Base-by-base conservation (phyloP, 2,113 vertebrate species). In the Falco punctatus region DNA sequence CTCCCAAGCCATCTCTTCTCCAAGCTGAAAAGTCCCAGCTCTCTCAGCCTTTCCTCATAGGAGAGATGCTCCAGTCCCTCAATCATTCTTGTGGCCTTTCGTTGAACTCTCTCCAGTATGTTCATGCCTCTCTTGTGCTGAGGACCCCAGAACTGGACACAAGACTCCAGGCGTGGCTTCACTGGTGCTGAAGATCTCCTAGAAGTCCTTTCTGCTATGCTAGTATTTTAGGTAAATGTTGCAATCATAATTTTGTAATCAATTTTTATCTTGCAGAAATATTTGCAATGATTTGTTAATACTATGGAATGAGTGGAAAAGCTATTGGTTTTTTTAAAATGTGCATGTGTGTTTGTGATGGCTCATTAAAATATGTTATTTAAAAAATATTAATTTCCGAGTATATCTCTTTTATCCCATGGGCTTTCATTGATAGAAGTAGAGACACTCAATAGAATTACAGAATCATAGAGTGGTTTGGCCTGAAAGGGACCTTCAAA, bases 361-460 rank as follows among this genome's bases (percentile, higher is more conserved):
- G 26, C 27, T 96, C 61, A 86, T 89, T 90, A 91, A 94, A 94
- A 86, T 30, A 91, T 81, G 24, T 5, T 8, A 79, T 92, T 87
- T 95, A 75, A 71, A 88, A 87, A 42, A 13, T 26, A 32, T 78
- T 96, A 46, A 75, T 94, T 84, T 94, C 54, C 61, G 80, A 82
- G 13, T 61, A 64, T 64, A 62, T 28, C 13, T 46, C 58, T 24
- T 86, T 67, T 81, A 35, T 88, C 35, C 28, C 84, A 30, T 3
- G 3, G 19, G 9, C 1, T 81, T 88, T 81, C 14, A 74, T 3
- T 40, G 51, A 18, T 13, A 21, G 13, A 74, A 9, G 15, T 2
- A 74, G 54, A 88, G 90, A 79, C 18, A 58, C 21, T 61, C 28
- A 58, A 16, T 1, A 85, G 7, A 84, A 49, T 64, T 20, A 51